These are phyloP conservation scores for Phyllostomus discolor DNA, from an alignment of 2,113 vertebrate species.

Conservation along the genomic window DNA sequence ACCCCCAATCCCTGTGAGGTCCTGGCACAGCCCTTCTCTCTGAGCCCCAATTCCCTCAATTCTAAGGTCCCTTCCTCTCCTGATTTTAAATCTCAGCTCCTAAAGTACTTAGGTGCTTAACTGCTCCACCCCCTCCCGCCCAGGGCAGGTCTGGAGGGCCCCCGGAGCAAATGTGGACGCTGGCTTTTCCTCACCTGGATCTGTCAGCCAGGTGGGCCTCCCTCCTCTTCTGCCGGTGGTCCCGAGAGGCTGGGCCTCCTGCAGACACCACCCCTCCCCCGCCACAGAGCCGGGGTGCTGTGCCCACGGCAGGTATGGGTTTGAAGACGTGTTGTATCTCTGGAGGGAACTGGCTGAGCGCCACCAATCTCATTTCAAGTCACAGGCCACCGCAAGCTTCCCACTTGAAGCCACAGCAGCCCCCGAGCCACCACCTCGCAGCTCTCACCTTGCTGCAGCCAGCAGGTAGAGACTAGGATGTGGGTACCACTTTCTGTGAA, in stretches of 20 bases:
- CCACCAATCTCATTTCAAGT: neutral
- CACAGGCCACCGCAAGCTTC: neutral
- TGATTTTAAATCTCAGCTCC: neutral
- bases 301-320: neutral
- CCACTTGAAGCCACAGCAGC: neutral
- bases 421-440: rapidly evolving
- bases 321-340: neutral
- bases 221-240: neutral
- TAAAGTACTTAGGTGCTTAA: rapidly evolving
- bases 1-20: neutral
- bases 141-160: neutral
- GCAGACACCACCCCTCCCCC: too few relatives aligned
- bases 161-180: neutral
- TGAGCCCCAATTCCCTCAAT: neutral
- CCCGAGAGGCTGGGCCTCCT: neutral
- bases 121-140: neutral
- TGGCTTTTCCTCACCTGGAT: neutral
- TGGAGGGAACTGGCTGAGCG: neutral
- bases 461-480: neutral
- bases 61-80: neutral
- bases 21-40: neutral
- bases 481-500: neutral
- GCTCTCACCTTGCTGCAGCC: neutral
- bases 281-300: neutral
- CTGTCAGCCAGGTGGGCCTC: neutral